These are phyloP conservation scores for Takifugu rubripes DNA, from an alignment of 2,797 vertebrate genomes.

Conservation along the genomic window DNA sequence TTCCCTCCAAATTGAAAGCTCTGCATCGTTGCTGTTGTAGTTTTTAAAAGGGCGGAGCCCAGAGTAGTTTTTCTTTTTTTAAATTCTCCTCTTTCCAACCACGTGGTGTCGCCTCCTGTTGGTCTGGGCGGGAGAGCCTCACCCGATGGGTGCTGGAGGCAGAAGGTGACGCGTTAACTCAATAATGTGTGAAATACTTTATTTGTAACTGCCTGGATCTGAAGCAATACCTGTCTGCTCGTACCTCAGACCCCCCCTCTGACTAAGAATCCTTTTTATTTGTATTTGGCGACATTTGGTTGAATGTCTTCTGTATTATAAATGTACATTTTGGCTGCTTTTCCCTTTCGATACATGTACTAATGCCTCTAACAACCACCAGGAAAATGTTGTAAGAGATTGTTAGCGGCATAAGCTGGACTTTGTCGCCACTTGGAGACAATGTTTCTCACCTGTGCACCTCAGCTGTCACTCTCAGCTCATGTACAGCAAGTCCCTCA, in stretches of 20 bases:
- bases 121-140: conserved; percentile 28
- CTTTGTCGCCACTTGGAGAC: conserved; percentile 93
- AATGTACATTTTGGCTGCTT: conserved; percentile 12
- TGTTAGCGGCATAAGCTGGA: conserved; percentile 95
- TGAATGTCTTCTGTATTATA: conserved; percentile 30
- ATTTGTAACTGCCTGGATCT: conserved; percentile 57
- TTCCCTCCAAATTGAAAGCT: not conserved
- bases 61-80: conserved; percentile 46
- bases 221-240: conserved; percentile 32
- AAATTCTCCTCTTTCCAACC: conserved; percentile 11
- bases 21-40: conserved; percentile 12
- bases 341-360: conserved; percentile 12
- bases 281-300: conserved; percentile 17
- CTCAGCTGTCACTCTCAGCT: conserved; percentile 84
- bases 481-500: conserved; percentile 83
- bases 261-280: conserved; percentile 4
- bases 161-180: conserved; percentile 32
- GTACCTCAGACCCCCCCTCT: conserved; percentile 71
- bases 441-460: conserved; percentile 84
- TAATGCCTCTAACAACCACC: conserved; percentile 54
- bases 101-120: conserved; percentile 2
- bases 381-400: conserved; percentile 77
- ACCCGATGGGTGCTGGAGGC: conserved; percentile 1
- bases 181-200: conserved; percentile 67
- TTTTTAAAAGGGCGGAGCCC: conserved; percentile 78